Percentiles rank a stretch among this genome's conserved stretches.
phyloP scores from a whole-genome alignment of 2,797 vertebrate species.

The Loris lydekkerianus region DNA sequence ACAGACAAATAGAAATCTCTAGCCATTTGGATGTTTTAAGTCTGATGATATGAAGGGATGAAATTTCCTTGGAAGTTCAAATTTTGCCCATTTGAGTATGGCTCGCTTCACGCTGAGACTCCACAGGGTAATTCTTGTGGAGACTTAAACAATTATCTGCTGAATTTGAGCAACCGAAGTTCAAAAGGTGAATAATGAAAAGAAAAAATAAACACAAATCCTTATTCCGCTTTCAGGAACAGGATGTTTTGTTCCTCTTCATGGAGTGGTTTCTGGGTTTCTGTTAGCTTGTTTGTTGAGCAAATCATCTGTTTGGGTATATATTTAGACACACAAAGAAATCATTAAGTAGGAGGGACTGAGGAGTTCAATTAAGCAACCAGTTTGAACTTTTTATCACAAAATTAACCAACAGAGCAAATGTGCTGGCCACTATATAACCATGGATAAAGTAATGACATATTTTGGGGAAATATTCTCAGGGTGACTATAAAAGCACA shows the following conservation, averaged over 20 bases:
- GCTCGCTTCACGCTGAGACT: neutral
- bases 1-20: constrained; percentile 21
- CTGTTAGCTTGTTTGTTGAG: constrained; percentile 60
- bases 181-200: constrained; percentile 56
- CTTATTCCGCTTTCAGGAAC: neutral
- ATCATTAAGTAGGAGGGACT: constrained; percentile 24
- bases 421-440: neutral
- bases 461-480: neutral
- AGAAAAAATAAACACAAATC: constrained; percentile 37
- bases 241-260: constrained; percentile 50
- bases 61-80: constrained; percentile 73
- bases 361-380: constrained; percentile 15
- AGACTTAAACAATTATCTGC: constrained; percentile 52
- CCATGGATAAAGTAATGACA: neutral
- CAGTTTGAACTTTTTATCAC: constrained; percentile 57
- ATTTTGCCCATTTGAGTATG: constrained; percentile 31
- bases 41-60: constrained; percentile 50
- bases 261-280: constrained; percentile 64
- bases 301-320: neutral
- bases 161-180: constrained; percentile 50
- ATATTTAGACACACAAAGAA: constrained; percentile 61
- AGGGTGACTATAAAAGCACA: constrained; percentile 6
- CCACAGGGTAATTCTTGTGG: neutral
- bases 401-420: neutral
- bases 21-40: constrained; percentile 31